Base-by-base conservation (phyloP, 1,140 invertebrate genomes). In the Onthophagus taurus region DNA sequence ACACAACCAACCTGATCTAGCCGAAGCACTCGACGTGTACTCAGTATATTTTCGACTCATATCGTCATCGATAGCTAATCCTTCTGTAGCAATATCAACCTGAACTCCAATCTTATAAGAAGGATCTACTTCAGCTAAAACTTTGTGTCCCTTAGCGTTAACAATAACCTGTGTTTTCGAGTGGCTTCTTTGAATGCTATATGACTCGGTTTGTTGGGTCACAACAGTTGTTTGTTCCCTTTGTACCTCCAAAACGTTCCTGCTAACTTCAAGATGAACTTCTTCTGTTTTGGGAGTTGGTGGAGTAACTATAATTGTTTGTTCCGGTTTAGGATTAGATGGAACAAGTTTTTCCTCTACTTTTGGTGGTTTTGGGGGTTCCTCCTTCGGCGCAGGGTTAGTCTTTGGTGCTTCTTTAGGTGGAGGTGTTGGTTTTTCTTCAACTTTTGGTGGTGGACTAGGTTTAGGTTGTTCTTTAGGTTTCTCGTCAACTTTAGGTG, bases 11-110 rank as follows among this genome's bases (percentile, higher is more conserved):
- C 59, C 59, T 58, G 53, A 45, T 42, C 54, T 50, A 9, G 49
- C 42, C 19, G 51, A 51, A 33, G 48, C 21, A 13, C 38, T 43
- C 19, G 36, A 42, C 14, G 35, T 42, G 14, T 47, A 37, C 13
- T 53, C 57, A 31, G 53, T 55, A 30, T 60, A 60, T 51, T 49
- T 58, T 44, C 53, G 37, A 53, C 59, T 61, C 59, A 61, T 61
- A 11, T 61, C 57, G 53, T 58, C 54, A 33, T 37, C 43, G 19
- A 52, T 47, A 49, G 55, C 57, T 41, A 61, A 50, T 52, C 57
- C 53, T 17, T 44, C 33, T 45, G 55, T 53, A 31, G 54, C 52
- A 19, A 59, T 46, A 43, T 57, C 55, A 42, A 59, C 46, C 29
- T 41, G 38, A 8, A 41, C 23, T 7, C 23, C 38, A 12, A 41